Evolutionary conservation across 1,140 invertebrate species (phyloP), one percentile per base, ranked within the genome.

Genomic region (Megalonaias nervosa): DNA sequence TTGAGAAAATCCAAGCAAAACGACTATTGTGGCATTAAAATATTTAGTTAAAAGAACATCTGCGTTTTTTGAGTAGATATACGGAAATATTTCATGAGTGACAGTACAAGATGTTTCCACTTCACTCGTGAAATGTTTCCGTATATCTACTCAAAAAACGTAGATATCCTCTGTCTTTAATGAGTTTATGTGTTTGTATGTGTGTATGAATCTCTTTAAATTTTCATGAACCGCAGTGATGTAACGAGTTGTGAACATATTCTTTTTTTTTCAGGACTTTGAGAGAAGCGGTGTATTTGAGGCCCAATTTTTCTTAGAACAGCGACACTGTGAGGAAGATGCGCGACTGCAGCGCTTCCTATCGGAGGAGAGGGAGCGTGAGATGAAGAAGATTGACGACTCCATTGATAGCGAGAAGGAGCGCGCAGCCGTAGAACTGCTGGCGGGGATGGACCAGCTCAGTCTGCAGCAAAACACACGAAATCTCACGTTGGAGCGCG

Each of bases 281-380:
- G 86, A 88, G 71, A 82, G 81, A 31, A 86, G 81, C 71, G 82
- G 81, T 19, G 83, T 88, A 31, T 89, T 89, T 71, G 84, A 87
- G 19, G 83, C 82, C 4, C 87, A 89, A 71, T 80, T 76, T 38
- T 79, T 84, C 38, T 73, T 89, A 21, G 88, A 89, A 72, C 75
- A 84, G 23, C 75, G 88, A 16, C 88, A 89, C 77, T 79, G 67
- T 55, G 88, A 89, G 68, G 88, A 89, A 68, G 85, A 87, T 67
- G 88, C 88, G 68, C 70, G 88, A 16, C 80, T 89, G 17, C 85
- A 86, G 71, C 75, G 88, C 19, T 89, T 88, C 74, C 74, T 89
- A 23, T 76, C 83, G 11, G 88, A 89, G 67, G 88, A 89, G 69
- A 70, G 87, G 71, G 86, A 87, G 69, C 88, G 86, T 66, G 88